Percentiles rank a stretch among this genome's conserved stretches.
phyloP scores from a whole-genome alignment of 2,888 invertebrate species.

The Morinoia aosen region DNA sequence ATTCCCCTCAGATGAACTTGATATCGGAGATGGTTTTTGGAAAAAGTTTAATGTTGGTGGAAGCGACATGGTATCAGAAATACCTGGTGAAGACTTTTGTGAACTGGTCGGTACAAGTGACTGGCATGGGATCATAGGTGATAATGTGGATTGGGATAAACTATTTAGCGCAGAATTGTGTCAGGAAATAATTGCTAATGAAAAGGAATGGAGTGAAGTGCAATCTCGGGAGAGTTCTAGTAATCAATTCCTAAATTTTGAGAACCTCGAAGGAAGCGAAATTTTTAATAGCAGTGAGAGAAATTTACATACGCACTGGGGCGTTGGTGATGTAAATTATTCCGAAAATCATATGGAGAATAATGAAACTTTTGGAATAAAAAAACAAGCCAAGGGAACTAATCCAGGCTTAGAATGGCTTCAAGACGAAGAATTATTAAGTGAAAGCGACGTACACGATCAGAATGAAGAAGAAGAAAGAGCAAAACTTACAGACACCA shows the following conservation, averaged over 20 bases:
- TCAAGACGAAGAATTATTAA: not conserved
- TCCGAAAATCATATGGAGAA: not conserved
- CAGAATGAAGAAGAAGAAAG: not conserved
- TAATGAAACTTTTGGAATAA: not conserved
- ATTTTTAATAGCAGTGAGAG: not conserved
- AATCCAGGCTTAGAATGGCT: not conserved
- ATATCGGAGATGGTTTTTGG: not conserved
- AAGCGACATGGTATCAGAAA: not conserved
- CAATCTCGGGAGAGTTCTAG: not conserved
- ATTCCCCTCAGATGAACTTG: not conserved
- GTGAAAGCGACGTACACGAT: not conserved
- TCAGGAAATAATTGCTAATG: not conserved
- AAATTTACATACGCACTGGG: not conserved
- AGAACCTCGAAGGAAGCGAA: not conserved
- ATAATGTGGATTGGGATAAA: not conserved
- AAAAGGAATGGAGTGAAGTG: not conserved
- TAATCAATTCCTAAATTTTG: not conserved
- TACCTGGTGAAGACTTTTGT: too few species aligned
- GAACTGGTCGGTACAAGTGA: not conserved
- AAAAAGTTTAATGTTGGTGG: not conserved
- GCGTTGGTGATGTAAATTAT: not conserved
- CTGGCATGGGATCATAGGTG: not conserved
- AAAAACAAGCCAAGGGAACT: not conserved
- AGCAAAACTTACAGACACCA: not conserved
- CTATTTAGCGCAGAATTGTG: not conserved